A percentile compares a stretch with the other conserved stretches of the same genome.
Conservation (phyloP, 2,888 invertebrate genomes). For the Torymus tubicola region DNA sequence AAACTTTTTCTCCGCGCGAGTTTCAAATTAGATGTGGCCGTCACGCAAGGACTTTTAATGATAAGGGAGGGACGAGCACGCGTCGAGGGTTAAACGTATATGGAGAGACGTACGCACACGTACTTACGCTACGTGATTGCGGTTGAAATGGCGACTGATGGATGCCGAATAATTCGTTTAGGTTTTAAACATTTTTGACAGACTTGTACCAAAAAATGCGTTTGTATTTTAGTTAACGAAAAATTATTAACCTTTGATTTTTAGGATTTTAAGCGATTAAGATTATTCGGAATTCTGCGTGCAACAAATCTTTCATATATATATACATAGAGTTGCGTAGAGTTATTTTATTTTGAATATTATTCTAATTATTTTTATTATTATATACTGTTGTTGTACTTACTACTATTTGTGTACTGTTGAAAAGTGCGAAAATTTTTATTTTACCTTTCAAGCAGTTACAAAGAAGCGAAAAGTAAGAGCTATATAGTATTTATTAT, state of each 20-base stretch:
- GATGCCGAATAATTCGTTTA: too few species aligned
- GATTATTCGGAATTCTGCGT: too few species aligned
- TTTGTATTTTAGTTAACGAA: too few species aligned
- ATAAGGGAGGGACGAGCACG: not conserved
- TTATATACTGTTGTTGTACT: conserved; percentile 27
- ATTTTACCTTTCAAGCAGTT: conserved; percentile 1
- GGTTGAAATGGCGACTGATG: too few species aligned
- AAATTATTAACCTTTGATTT: too few species aligned
- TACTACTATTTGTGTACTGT: conserved; percentile 18
- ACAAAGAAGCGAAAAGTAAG: not conserved
- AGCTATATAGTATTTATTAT: conserved; percentile 10
- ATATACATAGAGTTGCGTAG: too few species aligned
- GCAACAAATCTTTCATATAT: too few species aligned
- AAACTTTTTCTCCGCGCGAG: conserved; percentile 32
- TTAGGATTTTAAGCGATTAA: too few species aligned
- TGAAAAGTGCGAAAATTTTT: conserved; percentile 12
- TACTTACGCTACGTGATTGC: too few species aligned
- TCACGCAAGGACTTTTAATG: conserved; percentile 32
- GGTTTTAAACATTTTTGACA: too few species aligned
- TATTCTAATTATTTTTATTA: not conserved
- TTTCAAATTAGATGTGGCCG: conserved; percentile 32
- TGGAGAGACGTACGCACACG: not conserved
- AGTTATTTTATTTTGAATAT: too few species aligned
- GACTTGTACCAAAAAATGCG: too few species aligned
- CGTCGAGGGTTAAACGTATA: conserved; percentile 1